phyloP scores from a whole-genome alignment of 2,888 invertebrate genomes.

The Hyposoter dolosus region DNA sequence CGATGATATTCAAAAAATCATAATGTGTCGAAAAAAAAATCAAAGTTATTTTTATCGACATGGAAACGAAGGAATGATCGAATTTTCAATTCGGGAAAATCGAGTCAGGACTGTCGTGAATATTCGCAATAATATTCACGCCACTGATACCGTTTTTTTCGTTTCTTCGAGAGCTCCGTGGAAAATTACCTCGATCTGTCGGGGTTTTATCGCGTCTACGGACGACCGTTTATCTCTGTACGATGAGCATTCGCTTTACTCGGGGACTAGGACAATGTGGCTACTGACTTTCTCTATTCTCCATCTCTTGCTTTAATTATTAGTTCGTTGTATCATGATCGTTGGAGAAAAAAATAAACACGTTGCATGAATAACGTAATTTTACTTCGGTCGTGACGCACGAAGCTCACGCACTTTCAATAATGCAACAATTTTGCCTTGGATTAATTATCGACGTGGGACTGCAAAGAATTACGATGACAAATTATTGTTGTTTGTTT shows the following conservation, averaged over 20 bases:
- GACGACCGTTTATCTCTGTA: slow-evolving; percentile 65
- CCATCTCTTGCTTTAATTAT: slow-evolving; percentile 15
- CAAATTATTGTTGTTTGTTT: no score
- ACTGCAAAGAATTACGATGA: neutral
- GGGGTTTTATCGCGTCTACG: slow-evolving; percentile 65
- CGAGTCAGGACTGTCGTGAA: neutral
- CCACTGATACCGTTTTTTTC: slow-evolving; percentile 31
- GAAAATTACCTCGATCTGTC: slow-evolving; percentile 67
- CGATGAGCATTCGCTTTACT: slow-evolving; percentile 48
- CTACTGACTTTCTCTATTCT: slow-evolving; percentile 49
- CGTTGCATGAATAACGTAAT: slow-evolving; percentile 49
- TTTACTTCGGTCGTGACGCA: slow-evolving; percentile 32
- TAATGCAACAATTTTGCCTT: slow-evolving; percentile 1
- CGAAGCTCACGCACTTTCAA: slow-evolving; percentile 13
- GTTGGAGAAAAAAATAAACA: slow-evolving; percentile 10
- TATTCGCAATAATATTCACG: slow-evolving; percentile 51
- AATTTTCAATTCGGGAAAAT: neutral
- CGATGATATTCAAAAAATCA: neutral
- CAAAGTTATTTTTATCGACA: neutral
- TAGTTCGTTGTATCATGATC: slow-evolving; percentile 23
- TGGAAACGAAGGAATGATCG: neutral
- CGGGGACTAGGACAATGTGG: slow-evolving; percentile 68
- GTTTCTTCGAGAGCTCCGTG: slow-evolving; percentile 52
- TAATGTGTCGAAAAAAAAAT: neutral
- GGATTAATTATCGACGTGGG: neutral